Evolutionary conservation across 2,113 vertebrate species (phyloP), one percentile per base, ranked within the genome.

Genomic region (Enhydra lutris): DNA sequence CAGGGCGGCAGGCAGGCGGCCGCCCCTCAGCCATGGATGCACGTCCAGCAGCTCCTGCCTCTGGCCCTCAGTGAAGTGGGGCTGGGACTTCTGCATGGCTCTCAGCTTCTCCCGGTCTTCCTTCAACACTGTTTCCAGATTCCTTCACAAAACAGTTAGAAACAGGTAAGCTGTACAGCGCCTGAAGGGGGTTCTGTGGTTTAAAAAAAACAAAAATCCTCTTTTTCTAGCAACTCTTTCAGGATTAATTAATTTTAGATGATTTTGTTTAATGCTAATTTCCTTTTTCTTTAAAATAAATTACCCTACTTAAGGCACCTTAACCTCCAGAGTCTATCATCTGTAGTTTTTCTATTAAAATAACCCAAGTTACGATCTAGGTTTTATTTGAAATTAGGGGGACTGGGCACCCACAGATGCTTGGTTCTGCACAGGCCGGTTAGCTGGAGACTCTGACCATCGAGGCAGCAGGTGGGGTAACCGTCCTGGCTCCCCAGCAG

Each of bases 1-100:
- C 63, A 99, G 96, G 3, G 99, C 99, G 23, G 98, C 96, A 36
- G 99, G 99, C 73, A 99, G 97, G 89, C 99, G 98, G 13, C 99
- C 99, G 55, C 98, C 99, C 97, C 99, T 99, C 97, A 99, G 98
- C 99, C 99, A 99, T 0, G 99, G 99, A 98, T 99, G 99, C 47
- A 99, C 99, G 88, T 99, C 99, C 61, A 98, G 92, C 9, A 99
- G 99, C 96, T 99, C 99, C 97, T 98, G 98, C 78, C 99, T 98
- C 98, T 99, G 99, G 26, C 99, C 98, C 6, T 99, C 99, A 0
- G 99, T 98, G 97, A 99, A 99, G 90, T 98, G 98, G 45, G 99
- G 99, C 98, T 99, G 99, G 81, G 98, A 98, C 96, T 99, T 99
- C 98, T 99, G 99, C 99, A 99, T 99, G 80, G 98, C 98, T 97